Evolutionary conservation across 2,113 vertebrate species (phyloP).

Genomic region (Cynoglossus semilaevis): DNA sequence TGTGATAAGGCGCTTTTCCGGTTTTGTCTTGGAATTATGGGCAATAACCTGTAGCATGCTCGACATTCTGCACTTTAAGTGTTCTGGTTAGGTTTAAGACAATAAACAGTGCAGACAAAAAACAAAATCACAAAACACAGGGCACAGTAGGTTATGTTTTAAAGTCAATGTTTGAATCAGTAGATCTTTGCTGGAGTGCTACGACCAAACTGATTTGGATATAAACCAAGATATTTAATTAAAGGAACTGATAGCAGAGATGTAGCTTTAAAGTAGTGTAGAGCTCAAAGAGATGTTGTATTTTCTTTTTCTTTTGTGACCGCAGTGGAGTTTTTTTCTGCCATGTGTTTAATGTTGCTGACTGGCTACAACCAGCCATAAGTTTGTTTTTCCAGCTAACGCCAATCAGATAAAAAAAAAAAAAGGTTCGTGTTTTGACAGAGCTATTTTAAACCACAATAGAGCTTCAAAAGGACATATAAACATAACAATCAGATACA

Average conservation of each 20-base stretch:
- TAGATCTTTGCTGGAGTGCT: too few relatives aligned
- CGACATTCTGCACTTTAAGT: slow-evolving; percentile 16
- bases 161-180: too few relatives aligned
- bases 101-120: background rate
- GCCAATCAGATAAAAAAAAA: background rate
- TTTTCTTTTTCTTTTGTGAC: background rate
- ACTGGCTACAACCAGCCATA: background rate
- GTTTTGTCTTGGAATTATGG: slow-evolving; percentile 51
- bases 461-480: slow-evolving; percentile 39
- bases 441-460: slow-evolving; percentile 30
- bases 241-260: too few relatives aligned
- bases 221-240: too few relatives aligned
- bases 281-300: background rate
- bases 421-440: slow-evolving; percentile 31
- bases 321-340: background rate
- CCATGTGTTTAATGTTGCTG: background rate
- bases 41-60: slow-evolving; percentile 42
- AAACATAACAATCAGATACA: slow-evolving; percentile 43
- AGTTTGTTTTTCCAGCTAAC: background rate
- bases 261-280: too few relatives aligned
- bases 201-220: too few relatives aligned
- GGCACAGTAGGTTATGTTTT: too few relatives aligned
- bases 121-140: too few relatives aligned
- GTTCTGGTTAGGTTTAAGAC: slow-evolving; percentile 1
- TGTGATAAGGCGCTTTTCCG: slow-evolving; percentile 40